A percentile compares a stretch with the other conserved stretches of the same genome.
Evolutionary conservation across 1,140 invertebrate species (phyloP).

Genomic region (Rhizoglyphus robini): DNA sequence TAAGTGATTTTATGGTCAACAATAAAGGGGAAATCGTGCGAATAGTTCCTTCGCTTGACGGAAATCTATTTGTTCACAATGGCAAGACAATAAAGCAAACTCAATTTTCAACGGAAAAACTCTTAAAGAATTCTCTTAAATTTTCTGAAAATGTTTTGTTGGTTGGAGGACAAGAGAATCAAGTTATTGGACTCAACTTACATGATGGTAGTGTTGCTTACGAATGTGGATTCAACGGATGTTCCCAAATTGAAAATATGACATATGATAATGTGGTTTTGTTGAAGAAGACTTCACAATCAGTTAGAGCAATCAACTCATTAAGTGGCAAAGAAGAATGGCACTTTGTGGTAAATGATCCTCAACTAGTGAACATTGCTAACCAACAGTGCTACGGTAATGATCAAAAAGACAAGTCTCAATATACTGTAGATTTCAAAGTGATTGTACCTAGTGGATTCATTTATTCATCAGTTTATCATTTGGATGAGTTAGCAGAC

Average conservation of each 20-base stretch:
- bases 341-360: conserved; percentile 83
- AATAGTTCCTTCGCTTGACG: conserved; percentile 77
- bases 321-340: conserved; percentile 71
- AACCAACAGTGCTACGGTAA: not conserved
- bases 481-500: not conserved
- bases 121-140: conserved; percentile 63
- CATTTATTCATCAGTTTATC: not conserved
- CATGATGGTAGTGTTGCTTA: conserved; percentile 47
- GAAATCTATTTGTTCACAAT: conserved; percentile 77
- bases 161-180: conserved; percentile 54
- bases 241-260: conserved; percentile 26
- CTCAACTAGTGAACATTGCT: not conserved
- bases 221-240: conserved; percentile 56
- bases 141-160: conserved; percentile 66
- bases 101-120: conserved; percentile 64
- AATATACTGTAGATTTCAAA: not conserved
- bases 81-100: conserved; percentile 70
- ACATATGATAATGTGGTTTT: conserved; percentile 52
- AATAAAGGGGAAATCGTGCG: conserved; percentile 69
- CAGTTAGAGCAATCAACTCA: conserved; percentile 69
- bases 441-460: conserved; percentile 9
- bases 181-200: conserved; percentile 52
- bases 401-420: not conserved
- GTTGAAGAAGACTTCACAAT: conserved; percentile 63
- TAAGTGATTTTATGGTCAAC: conserved; percentile 46